Evolutionary conservation across 2,888 invertebrate species (phyloP).

Genomic region (Cryptosula pallasiana): DNA sequence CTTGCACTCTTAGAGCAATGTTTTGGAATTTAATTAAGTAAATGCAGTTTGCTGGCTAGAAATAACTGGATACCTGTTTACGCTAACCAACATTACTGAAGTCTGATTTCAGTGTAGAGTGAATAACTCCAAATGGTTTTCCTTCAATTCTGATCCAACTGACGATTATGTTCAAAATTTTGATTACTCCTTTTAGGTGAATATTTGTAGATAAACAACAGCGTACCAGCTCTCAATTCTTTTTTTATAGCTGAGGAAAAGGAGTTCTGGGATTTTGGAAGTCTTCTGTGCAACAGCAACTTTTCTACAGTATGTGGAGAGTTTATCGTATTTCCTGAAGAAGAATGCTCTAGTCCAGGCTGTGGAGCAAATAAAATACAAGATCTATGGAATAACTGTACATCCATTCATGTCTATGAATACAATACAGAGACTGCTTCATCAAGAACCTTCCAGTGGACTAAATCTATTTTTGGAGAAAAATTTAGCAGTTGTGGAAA

Average conservation of each 20-base stretch:
- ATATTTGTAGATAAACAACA: no score
- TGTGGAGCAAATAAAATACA: not conserved
- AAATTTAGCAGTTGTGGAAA: not conserved
- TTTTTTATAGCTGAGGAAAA: not conserved
- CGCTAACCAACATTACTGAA: no score
- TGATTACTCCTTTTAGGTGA: no score
- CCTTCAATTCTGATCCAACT: no score
- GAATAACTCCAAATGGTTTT: no score
- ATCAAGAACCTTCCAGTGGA: not conserved
- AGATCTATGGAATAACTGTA: not conserved
- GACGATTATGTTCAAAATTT: no score
- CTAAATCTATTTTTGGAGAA: not conserved
- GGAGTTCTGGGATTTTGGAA: slow-evolving; percentile 8
- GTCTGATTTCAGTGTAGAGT: no score
- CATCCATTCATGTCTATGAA: not conserved
- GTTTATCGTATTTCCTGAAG: slow-evolving; percentile 11
- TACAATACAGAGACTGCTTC: not conserved
- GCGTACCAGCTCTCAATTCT: no score
- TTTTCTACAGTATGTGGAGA: slow-evolving; percentile 6
- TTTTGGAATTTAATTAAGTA: no score
- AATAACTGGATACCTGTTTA: no score
- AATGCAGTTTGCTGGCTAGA: no score
- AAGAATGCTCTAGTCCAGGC: not conserved
- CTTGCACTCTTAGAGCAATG: no score
- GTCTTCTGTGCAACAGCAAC: not conserved